Evolutionary conservation across 2,797 vertebrate species (phyloP).

Genomic region (Paedocypris micromegethes): DNA sequence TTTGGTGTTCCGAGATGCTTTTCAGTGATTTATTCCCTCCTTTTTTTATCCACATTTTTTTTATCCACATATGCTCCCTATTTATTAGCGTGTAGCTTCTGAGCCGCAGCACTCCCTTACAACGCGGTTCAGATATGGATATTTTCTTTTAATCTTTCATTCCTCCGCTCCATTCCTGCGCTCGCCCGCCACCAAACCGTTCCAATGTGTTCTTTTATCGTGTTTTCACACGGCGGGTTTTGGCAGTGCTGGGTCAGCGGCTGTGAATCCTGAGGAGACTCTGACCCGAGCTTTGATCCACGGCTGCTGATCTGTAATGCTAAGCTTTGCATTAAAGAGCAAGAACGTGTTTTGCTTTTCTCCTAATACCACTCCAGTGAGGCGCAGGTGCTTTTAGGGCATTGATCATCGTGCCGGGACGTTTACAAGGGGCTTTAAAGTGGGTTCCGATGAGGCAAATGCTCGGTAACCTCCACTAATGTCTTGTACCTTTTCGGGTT

Average conservation of each 20-base stretch:
- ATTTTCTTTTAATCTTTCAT: conserved; percentile 26
- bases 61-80: conserved; percentile 16
- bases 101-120: conserved; percentile 2
- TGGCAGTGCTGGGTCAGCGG: conserved; percentile 22
- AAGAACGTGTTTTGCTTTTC: conserved; percentile 28
- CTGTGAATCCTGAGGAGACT: conserved; percentile 30
- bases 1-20: conserved; percentile 35
- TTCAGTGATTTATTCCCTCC: conserved; percentile 6
- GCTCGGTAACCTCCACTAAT: conserved; percentile 20
- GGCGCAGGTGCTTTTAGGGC: conserved; percentile 28
- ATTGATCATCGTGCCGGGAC: conserved; percentile 15
- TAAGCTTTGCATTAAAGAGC: conserved; percentile 39
- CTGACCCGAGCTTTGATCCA: conserved; percentile 49
- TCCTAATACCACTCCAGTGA: conserved; percentile 20
- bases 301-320: conserved; percentile 40
- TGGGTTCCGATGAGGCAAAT: conserved; percentile 25
- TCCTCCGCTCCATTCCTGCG: conserved; percentile 17
- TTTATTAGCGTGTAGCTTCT: conserved; percentile 24
- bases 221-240: conserved; percentile 22
- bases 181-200: conserved; percentile 11
- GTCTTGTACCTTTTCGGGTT: neutral
- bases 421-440: conserved; percentile 32
- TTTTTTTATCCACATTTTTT: too few relatives aligned
- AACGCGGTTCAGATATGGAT: conserved; percentile 7
- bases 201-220: conserved; percentile 41